Evolutionary conservation across 2,888 invertebrate genomes (phyloP), one percentile per base, ranked within the genome.

Genomic region (Rosalia funebris): DNA sequence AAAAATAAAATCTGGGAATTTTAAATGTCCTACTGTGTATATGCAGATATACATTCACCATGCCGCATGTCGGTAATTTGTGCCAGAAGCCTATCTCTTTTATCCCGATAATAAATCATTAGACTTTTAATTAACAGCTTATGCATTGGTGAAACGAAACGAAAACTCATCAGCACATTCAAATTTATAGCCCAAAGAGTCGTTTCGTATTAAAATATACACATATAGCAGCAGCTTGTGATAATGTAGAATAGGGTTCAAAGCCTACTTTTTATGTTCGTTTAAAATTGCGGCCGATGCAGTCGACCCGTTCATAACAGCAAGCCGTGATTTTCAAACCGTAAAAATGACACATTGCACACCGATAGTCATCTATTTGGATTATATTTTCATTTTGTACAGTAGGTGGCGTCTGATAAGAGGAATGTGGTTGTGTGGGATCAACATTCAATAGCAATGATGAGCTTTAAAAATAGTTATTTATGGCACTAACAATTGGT

Each of bases 171-270:
- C 71, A 71, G 66, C 70, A 71, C 68, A 61, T 58, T 57, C 53
- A 60, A 62, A 72, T 72, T 72, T 70, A 72, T 71, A 56, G 71
- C 62, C 48, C 48, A 48, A 60, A 45, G 57, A 52, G 55, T 58
- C 36, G 25, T 34, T 45, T 25, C 25, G 46, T 54, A 19, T 46
- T 34, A 17, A 20, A 37, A 39, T 17, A 64, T 63, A 60, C 66
- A 65, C 62, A 60, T 53, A 37, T 32, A 31, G 69, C 66, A 61
- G 66, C 74, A 72, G 73, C 71, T 73, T 74, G 73, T 62, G 71
- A 74, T 73, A 73, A 75, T 72, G 69, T 66, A 66, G 68, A 67
- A 68, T 66, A 61, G 65, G 69, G 69, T 61, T 60, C 63, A 65
- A 65, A 63, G 69, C 66, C 63, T 63, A 66, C 60, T 65, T 66